These are phyloP conservation scores for Trissolcus brochymenae DNA, from an alignment of 2,888 invertebrate species.

Conservation along the genomic window DNA sequence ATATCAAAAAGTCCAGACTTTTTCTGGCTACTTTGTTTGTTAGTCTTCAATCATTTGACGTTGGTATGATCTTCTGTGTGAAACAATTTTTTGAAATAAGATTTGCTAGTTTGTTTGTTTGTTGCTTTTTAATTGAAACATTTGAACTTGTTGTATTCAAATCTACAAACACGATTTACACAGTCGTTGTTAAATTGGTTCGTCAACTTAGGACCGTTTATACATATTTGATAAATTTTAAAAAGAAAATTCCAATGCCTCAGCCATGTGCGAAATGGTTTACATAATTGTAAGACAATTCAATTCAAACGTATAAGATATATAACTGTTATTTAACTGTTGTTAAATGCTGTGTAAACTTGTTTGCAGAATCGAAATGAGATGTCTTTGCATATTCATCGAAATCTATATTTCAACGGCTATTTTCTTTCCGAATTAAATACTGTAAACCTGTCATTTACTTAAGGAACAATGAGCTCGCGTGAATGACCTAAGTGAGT, in stretches of 20 bases:
- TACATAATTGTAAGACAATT: slow-evolving; percentile 30
- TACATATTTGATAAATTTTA: slow-evolving; percentile 30
- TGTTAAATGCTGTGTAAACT: slow-evolving; percentile 26
- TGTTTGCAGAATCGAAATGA: slow-evolving; percentile 25
- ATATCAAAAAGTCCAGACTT: slow-evolving; percentile 28
- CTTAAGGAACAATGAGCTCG: slow-evolving; percentile 39
- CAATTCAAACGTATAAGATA: slow-evolving; percentile 20
- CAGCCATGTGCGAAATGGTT: slow-evolving; percentile 40
- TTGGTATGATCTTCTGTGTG: too few species aligned
- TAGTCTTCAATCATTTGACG: too few species aligned
- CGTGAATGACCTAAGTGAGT: slow-evolving; percentile 36
- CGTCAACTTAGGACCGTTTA: slow-evolving; percentile 29
- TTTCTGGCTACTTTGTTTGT: too few species aligned
- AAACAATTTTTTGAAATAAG: too few species aligned
- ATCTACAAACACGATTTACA: slow-evolving; percentile 35
- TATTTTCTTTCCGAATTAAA: slow-evolving; percentile 46
- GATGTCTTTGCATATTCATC: slow-evolving; percentile 15
- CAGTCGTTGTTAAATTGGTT: slow-evolving; percentile 16
- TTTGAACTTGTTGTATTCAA: background rate
- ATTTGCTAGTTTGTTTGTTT: too few species aligned
- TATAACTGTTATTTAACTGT: slow-evolving; percentile 21
- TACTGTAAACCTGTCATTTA: slow-evolving; percentile 24
- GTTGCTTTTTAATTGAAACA: too few species aligned
- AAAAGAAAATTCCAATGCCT: slow-evolving; percentile 22
- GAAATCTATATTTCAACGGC: slow-evolving; percentile 10